Conservation (phyloP, 2,797 vertebrate species). For the Anabas testudineus region DNA sequence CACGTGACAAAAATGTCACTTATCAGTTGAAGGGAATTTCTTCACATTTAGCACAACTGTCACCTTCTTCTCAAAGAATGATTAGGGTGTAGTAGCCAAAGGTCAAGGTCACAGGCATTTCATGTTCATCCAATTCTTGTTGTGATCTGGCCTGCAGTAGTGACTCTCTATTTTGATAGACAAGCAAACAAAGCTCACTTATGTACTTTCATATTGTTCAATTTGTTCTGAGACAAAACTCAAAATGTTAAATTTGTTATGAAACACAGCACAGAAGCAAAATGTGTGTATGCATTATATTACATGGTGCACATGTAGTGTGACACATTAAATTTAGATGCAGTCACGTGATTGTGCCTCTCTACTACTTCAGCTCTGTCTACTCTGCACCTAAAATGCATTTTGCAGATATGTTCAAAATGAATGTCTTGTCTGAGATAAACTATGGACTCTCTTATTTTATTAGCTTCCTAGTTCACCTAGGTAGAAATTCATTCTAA, state of each 20-base stretch:
- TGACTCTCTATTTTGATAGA: no score
- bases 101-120: no score
- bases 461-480: neutral
- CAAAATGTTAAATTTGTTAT: neutral
- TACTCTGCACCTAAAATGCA: neutral
- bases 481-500: conserved; percentile 2
- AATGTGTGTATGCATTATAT: neutral
- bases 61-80: no score
- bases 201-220: neutral
- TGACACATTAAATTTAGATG: neutral
- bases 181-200: no score
- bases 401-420: neutral
- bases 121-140: no score
- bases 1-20: no score
- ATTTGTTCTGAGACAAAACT: no score
- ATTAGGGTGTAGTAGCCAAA: no score
- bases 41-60: no score
- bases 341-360: neutral
- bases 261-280: no score
- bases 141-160: no score
- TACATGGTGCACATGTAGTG: neutral
- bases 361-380: neutral
- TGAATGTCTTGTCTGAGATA: neutral
- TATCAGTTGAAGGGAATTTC: no score
- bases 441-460: neutral